These are phyloP conservation scores for Galeopterus variegatus DNA, from an alignment of 2,113 vertebrate species.

Conservation along the genomic window DNA sequence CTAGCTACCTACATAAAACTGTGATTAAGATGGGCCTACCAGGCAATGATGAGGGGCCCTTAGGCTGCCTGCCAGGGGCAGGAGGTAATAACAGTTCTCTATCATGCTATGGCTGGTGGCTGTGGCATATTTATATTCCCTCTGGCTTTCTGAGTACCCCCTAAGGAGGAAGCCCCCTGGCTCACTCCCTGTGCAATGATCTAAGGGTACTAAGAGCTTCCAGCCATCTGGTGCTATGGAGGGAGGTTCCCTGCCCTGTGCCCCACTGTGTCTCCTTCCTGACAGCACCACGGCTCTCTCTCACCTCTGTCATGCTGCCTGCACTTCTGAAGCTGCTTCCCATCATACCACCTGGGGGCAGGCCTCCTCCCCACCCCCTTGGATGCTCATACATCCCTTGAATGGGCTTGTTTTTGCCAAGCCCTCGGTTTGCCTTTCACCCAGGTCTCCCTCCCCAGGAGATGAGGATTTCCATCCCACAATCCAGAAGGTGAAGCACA, in stretches of 20 bases:
- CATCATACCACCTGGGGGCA: no score
- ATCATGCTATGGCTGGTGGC: background rate
- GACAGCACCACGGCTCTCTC: background rate
- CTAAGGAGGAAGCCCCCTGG: background rate
- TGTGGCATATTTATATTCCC: background rate
- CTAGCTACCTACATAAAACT: background rate
- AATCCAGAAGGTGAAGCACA: background rate
- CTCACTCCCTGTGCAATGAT: background rate
- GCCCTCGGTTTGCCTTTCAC: background rate
- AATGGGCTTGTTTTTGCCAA: background rate
- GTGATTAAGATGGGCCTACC: background rate
- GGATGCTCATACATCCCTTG: no score
- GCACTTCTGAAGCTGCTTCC: background rate
- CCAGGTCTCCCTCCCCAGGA: background rate
- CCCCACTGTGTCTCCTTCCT: background rate
- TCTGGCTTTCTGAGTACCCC: background rate
- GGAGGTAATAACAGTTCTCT: rapidly evolving
- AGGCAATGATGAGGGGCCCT: background rate
- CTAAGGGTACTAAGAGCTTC: background rate
- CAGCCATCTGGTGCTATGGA: background rate
- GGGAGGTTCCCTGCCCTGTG: background rate
- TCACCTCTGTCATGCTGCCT: rapidly evolving
- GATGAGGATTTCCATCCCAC: background rate
- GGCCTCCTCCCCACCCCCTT: background rate
- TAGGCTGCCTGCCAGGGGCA: background rate